A percentile compares a stretch with the other conserved stretches of the same genome.
Evolutionary conservation across 2,888 invertebrate species (phyloP).

Genomic region (Hemithea aestivaria): DNA sequence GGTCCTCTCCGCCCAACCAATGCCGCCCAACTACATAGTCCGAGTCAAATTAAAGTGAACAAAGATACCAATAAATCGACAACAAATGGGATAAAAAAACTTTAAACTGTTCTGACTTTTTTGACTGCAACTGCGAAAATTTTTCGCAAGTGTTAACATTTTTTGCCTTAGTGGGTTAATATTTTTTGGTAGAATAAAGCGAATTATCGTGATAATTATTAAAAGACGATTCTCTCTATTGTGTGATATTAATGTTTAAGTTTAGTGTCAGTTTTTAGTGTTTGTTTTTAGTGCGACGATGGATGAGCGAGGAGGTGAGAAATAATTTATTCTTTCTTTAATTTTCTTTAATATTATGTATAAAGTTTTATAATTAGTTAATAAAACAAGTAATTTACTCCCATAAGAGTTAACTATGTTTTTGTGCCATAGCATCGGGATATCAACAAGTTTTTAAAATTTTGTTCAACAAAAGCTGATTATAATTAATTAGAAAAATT

Average conservation of each 20-base stretch:
- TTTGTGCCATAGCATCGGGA: no score
- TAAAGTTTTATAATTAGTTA: no score
- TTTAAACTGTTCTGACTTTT: constrained; percentile 1
- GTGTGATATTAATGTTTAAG: constrained; percentile 72
- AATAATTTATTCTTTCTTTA: constrained; percentile 23
- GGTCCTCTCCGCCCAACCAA: constrained; percentile 31
- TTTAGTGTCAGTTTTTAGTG: constrained; percentile 36
- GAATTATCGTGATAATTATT: no score
- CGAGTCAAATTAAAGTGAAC: constrained; percentile 65
- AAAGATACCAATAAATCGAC: constrained; percentile 14
- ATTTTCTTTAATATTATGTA: background rate
- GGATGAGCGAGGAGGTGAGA: constrained; percentile 72
- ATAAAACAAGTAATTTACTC: no score
- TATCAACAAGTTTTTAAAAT: no score
- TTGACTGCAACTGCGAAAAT: no score
- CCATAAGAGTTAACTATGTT: no score
- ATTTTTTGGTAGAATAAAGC: no score
- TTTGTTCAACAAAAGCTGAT: no score
- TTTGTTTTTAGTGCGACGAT: constrained; percentile 40
- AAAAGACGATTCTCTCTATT: constrained; percentile 30
- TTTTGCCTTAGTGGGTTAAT: no score
- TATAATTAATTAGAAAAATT: no score
- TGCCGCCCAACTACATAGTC: constrained; percentile 57
- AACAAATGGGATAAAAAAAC: constrained; percentile 63
- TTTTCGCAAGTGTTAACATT: constrained; percentile 2